Evolutionary conservation across 1,140 invertebrate genomes (phyloP).

Genomic region (Scaptomyza graminum): DNA sequence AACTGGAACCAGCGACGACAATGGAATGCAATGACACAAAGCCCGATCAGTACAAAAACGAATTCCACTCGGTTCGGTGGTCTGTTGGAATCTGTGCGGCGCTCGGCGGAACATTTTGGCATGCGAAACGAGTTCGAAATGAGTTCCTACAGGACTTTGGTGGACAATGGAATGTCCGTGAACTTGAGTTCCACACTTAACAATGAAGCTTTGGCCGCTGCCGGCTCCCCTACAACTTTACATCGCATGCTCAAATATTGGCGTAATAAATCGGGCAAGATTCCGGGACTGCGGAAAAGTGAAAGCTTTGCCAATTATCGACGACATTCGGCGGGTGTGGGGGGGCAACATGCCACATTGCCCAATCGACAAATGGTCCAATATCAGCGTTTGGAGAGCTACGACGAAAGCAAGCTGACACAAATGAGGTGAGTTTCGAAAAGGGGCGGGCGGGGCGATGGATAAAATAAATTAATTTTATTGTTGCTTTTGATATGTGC

Average conservation of each 20-base stretch:
- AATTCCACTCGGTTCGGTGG: slow-evolving; percentile 21
- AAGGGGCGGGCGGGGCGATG: neutral
- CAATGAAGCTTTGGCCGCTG: slow-evolving; percentile 25
- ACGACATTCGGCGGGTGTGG: slow-evolving; percentile 39
- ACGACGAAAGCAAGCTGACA: slow-evolving; percentile 67
- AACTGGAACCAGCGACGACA: slow-evolving; percentile 18
- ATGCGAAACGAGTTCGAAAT: slow-evolving; percentile 14
- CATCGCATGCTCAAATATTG: slow-evolving; percentile 78
- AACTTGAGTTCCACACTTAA: neutral
- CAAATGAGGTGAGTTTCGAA: slow-evolving; percentile 59
- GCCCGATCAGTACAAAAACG: slow-evolving; percentile 11
- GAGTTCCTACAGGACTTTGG: slow-evolving; percentile 63
- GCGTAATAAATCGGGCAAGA: slow-evolving; percentile 71
- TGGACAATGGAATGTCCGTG: slow-evolving; percentile 45
- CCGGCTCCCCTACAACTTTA: slow-evolving; percentile 55
- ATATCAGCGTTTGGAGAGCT: slow-evolving; percentile 76
- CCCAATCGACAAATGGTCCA: slow-evolving; percentile 47
- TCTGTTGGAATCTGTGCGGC: neutral
- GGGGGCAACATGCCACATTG: slow-evolving; percentile 9
- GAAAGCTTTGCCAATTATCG: slow-evolving; percentile 76
- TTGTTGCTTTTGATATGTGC: slow-evolving; percentile 44
- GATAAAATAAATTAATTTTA: slow-evolving; percentile 23
- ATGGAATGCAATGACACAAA: too few relatives aligned
- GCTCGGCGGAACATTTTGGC: neutral
- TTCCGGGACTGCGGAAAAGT: slow-evolving; percentile 69